A percentile compares a stretch with the other conserved stretches of the same genome.
These are phyloP conservation scores for Argya squamiceps DNA, from an alignment of 2,797 vertebrate genomes.

Conservation along the genomic window DNA sequence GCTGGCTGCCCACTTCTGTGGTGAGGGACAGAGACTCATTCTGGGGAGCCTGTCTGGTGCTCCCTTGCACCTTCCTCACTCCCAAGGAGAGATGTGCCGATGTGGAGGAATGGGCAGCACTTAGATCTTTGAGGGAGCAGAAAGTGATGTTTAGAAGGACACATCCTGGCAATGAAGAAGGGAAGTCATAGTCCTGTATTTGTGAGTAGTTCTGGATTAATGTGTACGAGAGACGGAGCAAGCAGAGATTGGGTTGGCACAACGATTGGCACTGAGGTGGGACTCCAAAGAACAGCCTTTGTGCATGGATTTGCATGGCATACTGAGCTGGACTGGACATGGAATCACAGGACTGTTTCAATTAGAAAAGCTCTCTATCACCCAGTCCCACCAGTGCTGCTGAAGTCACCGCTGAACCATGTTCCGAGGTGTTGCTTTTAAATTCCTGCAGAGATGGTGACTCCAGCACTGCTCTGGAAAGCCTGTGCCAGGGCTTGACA, in stretches of 20 bases:
- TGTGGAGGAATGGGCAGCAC: not conserved
- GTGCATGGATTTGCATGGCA: not conserved
- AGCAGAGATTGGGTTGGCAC: not conserved
- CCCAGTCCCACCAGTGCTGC: not conserved
- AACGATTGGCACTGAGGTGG: fast-evolving
- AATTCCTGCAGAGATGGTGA: not conserved
- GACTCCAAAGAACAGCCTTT: not conserved
- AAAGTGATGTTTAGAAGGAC: not conserved
- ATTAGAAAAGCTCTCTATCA: not conserved
- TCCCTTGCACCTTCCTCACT: fast-evolving
- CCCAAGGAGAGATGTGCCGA: fast-evolving
- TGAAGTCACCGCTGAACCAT: not conserved
- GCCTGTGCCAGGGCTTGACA: not conserved
- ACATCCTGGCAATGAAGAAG: not conserved
- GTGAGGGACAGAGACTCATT: not conserved
- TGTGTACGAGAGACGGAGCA: fast-evolving
- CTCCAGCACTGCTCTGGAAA: not conserved
- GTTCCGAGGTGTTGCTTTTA: not conserved
- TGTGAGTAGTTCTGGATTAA: not conserved
- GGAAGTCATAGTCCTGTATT: not conserved
- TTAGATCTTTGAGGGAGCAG: not conserved
- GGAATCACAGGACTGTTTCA: not conserved
- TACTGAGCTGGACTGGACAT: not conserved
- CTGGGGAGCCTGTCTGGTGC: not conserved
- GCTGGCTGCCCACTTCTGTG: not conserved